These are phyloP conservation scores for Danio jaintianensis DNA, from an alignment of 2,797 vertebrate species.

Conservation along the genomic window DNA sequence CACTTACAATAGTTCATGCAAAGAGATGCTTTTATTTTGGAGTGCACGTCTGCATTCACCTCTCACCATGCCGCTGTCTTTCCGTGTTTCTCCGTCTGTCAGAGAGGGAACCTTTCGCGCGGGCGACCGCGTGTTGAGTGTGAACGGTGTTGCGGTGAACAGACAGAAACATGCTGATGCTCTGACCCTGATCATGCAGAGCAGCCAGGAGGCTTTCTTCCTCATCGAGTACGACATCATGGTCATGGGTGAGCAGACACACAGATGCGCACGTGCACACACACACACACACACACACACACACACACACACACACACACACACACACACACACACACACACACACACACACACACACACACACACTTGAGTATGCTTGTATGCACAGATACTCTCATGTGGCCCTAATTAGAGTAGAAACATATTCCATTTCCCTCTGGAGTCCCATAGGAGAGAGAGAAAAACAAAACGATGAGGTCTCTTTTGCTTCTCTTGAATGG, in stretches of 20 bases:
- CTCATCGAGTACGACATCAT: conserved; percentile 96
- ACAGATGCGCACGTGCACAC: conserved; percentile 41
- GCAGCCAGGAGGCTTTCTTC: conserved; percentile 92
- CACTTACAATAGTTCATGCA: too few relatives aligned
- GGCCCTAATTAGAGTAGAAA: conserved; percentile 35
- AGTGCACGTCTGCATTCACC: not conserved
- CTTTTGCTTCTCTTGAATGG: not conserved
- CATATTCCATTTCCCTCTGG: conserved; percentile 18
- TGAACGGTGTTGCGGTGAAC: conserved; percentile 93
- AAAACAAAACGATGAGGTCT: not conserved
- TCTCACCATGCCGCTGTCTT: conserved; percentile 14
- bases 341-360: conserved; percentile 51
- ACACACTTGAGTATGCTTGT: conserved; percentile 16
- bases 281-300: conserved; percentile 50
- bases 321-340: conserved; percentile 42
- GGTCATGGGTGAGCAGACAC: conserved; percentile 86
- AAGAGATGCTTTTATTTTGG: not conserved
- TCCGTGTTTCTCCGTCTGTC: conserved; percentile 35
- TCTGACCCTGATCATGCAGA: conserved; percentile 89
- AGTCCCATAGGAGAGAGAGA: not conserved
- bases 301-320: conserved; percentile 41
- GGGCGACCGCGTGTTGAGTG: conserved; percentile 90
- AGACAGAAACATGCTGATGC: conserved; percentile 90
- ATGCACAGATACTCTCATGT: conserved; percentile 42
- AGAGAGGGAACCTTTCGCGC: conserved; percentile 94